Evolutionary conservation across 2,888 invertebrate genomes (phyloP).

Genomic region (Buathra laborator): DNA sequence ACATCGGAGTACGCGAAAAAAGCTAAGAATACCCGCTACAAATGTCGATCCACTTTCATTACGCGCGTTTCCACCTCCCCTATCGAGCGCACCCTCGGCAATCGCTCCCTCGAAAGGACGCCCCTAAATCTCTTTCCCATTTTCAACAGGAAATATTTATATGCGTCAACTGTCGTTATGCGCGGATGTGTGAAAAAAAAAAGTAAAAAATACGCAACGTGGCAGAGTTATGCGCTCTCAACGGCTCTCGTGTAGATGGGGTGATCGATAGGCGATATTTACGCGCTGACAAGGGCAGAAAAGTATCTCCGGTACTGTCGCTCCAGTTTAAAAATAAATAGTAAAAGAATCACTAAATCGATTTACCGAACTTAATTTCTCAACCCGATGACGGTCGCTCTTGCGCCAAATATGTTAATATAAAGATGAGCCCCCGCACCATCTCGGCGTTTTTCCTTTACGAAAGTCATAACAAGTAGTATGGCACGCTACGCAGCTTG

Average conservation of each 20-base stretch:
- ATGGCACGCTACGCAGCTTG: no score
- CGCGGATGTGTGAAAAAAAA: slow-evolving; percentile 42
- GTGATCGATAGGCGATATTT: slow-evolving; percentile 61
- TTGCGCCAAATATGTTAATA: slow-evolving; percentile 2
- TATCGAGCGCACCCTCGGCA: slow-evolving; percentile 20
- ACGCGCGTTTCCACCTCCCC: slow-evolving; percentile 49
- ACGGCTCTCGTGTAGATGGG: slow-evolving; percentile 21
- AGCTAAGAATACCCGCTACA: slow-evolving; percentile 48
- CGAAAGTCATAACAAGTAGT: no score
- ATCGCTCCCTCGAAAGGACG: slow-evolving; percentile 40
- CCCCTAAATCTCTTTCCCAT: slow-evolving; percentile 61
- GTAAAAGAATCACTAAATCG: slow-evolving; percentile 21
- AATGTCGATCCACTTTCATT: slow-evolving; percentile 62
- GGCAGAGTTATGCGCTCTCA: slow-evolving; percentile 29
- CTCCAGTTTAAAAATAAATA: slow-evolving; percentile 17
- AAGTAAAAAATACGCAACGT: slow-evolving; percentile 13
- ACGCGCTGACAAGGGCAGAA: slow-evolving; percentile 41
- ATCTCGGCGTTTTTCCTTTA: no score
- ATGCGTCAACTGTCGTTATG: slow-evolving; percentile 58
- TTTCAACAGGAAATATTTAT: slow-evolving; percentile 65
- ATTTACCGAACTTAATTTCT: slow-evolving; percentile 34
- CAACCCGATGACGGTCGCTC: not conserved
- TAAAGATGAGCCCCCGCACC: no score
- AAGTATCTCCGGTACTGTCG: slow-evolving; percentile 14
- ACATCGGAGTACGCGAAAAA: slow-evolving; percentile 41